A percentile compares a stretch with the other conserved stretches of the same genome.
These are phyloP conservation scores for Masnerella sp. DNA, from an alignment of 2,888 invertebrate genomes.

Conservation along the genomic window DNA sequence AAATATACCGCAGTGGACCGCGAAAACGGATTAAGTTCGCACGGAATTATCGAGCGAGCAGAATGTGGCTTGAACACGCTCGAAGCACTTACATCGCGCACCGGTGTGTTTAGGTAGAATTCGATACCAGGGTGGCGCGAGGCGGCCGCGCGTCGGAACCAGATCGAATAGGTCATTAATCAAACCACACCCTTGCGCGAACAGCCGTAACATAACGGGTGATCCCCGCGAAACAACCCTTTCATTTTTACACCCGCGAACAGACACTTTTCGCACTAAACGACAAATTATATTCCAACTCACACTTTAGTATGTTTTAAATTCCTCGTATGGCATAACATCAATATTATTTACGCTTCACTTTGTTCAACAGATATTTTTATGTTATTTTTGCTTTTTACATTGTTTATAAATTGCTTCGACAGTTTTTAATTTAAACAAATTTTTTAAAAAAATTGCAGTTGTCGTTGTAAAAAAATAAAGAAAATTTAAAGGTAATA, in stretches of 20 bases:
- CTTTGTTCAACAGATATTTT: no score
- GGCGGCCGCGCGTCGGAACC: constrained; percentile 69
- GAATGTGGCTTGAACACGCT: constrained; percentile 54
- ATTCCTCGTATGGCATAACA: no score
- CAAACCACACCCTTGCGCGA: constrained; percentile 76
- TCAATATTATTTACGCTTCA: no score
- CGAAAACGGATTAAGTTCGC: constrained; percentile 59
- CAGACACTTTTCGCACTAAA: no score
- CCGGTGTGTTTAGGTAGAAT: constrained; percentile 72
- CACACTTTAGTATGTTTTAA: no score
- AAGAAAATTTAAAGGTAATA: no score
- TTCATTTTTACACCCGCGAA: constrained; percentile 39
- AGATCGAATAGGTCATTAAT: constrained; percentile 77
- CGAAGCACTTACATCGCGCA: constrained; percentile 65
- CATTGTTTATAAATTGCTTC: no score
- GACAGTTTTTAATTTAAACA: no score
- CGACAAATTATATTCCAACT: no score
- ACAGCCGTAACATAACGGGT: constrained; percentile 68
- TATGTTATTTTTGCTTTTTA: no score
- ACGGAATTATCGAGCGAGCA: constrained; percentile 63
- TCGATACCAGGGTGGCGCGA: constrained; percentile 72
- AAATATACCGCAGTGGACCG: constrained; percentile 55
- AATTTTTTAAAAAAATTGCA: no score
- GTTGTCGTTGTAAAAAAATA: no score
- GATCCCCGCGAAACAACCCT: constrained; percentile 62